phyloP scores from a whole-genome alignment of 2,888 invertebrate genomes.

The Melikaiella ostensackeni region DNA sequence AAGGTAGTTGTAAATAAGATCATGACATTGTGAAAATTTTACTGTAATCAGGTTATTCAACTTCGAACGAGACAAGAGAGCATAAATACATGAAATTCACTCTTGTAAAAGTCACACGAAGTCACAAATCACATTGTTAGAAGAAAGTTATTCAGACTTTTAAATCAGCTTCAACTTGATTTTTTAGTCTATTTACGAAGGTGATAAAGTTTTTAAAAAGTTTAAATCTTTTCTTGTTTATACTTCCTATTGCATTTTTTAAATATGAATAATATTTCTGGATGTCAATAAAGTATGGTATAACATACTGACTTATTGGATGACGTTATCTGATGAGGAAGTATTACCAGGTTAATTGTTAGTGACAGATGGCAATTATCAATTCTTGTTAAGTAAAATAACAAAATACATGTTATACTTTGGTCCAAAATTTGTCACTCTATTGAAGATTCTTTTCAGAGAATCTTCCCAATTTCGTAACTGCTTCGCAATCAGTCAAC shows the following conservation, averaged over 20 bases:
- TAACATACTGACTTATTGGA: background rate
- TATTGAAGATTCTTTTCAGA: background rate
- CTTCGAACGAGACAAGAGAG: background rate
- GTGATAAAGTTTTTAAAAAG: background rate
- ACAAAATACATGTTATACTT: background rate
- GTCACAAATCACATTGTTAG: background rate
- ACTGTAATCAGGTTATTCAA: conserved; percentile 23
- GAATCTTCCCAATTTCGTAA: background rate
- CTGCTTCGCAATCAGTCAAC: background rate
- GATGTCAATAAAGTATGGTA: background rate
- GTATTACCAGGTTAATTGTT: background rate
- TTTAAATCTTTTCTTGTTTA: too few relatives aligned
- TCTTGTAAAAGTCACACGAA: too few relatives aligned
- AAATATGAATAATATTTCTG: background rate
- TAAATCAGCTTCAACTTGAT: background rate
- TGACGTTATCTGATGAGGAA: background rate
- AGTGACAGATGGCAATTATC: background rate
- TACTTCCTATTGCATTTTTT: background rate
- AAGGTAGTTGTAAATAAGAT: background rate
- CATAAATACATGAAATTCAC: background rate
- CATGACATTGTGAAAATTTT: conserved; percentile 12
- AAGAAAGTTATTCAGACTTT: background rate
- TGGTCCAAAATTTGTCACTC: background rate
- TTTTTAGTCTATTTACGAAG: background rate
- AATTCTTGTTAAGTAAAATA: background rate